Evolutionary conservation across 2,113 vertebrate genomes (phyloP), one percentile per base, ranked within the genome.

Genomic region (Sminthopsis crassicaudata): DNA sequence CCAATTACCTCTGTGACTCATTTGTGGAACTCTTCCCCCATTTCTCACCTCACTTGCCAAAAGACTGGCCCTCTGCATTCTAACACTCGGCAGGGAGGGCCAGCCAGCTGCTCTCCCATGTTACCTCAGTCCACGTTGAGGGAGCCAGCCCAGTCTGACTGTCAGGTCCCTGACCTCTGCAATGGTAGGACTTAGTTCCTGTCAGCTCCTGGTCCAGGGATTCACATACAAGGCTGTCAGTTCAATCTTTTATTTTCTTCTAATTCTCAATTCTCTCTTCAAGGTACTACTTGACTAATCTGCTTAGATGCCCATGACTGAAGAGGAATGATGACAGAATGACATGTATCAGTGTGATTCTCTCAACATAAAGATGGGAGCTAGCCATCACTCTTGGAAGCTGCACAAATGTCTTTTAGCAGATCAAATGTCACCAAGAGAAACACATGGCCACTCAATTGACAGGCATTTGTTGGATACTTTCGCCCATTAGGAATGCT

Each of bases 1-100:
- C 46, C 94, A 16, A 1, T 8, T 46, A 95, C 96, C 96, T 91
- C 91, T 50, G 46, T 23, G n/a, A 84, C 90, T 90, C 76, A 60
- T 93, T 95, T 54, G 50, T 36, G 53, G 2, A 93, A 89, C 42
- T 30, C 60, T 36, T 67, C 36, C 46, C 25, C 92, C 92, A 42
- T 16, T 55, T 48, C 57, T 84, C 90, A 48, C 0, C 36, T 54
- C n/a, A 67, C 88, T 92, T 76, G 91, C 90, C 53, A 91, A 89
- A 9, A 93, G 55, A 55, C 76, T 89, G 89, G 36, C 67, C 91
- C 10, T n/a, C 93, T 92, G 96, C 42, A 0, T 89, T 25, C 36
- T 91, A 94, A 89, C 91, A 55, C 57, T 14, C 27, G 36, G 46
- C 27, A 54, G 95, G 91, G 76, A 0, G 23, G 55, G 91, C 92